phyloP scores from a whole-genome alignment of 1,140 invertebrate species.

The Anoplolepis gracilipes region DNA sequence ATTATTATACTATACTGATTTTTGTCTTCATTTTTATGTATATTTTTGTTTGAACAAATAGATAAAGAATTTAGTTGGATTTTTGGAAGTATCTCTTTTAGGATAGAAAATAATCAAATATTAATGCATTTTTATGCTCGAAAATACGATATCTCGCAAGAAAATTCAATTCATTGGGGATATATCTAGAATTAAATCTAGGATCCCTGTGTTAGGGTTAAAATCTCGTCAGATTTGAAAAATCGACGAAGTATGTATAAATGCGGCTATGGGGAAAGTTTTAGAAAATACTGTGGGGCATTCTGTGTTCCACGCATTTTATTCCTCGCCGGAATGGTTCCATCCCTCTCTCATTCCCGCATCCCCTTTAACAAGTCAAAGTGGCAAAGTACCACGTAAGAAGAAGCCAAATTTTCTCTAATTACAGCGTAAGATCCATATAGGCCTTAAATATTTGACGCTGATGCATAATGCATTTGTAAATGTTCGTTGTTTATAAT shows the following conservation, averaged over 20 bases:
- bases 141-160: conserved; percentile 7
- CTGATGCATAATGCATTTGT: conserved; percentile 62
- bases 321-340: background rate
- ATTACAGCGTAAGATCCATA: conserved; percentile 50
- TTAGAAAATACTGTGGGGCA: background rate
- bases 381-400: background rate
- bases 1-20: background rate
- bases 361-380: background rate
- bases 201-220: conserved; percentile 22
- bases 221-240: conserved; percentile 14
- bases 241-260: conserved; percentile 1
- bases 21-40: background rate
- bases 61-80: background rate
- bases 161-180: background rate
- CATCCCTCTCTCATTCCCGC: background rate
- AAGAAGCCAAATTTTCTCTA: conserved; percentile 56
- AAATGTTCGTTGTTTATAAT: conserved; percentile 61
- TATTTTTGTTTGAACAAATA: background rate
- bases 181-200: conserved; percentile 44
- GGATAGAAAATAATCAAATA: conserved; percentile 42
- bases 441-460: conserved; percentile 64
- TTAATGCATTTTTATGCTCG: conserved; percentile 40
- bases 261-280: conserved; percentile 8
- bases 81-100: conserved; percentile 10
- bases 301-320: background rate